A percentile compares a stretch with the other conserved stretches of the same genome.
Conservation (phyloP, 2,113 vertebrate species). For the Eulemur macaco region DNA sequence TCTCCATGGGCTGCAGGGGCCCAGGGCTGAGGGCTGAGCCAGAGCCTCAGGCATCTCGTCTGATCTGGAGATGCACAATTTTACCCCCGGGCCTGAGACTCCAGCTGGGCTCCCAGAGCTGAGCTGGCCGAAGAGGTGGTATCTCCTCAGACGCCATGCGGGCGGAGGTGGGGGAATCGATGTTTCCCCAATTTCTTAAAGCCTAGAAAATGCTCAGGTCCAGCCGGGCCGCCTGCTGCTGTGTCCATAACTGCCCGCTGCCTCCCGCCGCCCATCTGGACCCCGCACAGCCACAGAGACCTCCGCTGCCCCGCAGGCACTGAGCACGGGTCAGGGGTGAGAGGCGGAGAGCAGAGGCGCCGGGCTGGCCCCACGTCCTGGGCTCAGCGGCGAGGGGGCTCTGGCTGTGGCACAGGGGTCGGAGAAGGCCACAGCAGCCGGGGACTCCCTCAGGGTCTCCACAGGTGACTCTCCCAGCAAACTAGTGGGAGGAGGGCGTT, state of each 20-base stretch:
- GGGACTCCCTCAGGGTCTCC: neutral
- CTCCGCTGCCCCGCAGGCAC: neutral
- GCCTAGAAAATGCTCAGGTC: neutral
- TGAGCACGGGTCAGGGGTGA: rapidly evolving
- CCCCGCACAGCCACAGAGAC: rapidly evolving
- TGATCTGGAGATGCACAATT: neutral
- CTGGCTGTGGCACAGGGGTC: rapidly evolving
- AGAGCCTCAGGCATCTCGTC: rapidly evolving
- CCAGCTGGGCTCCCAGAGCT: neutral
- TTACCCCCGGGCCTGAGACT: neutral
- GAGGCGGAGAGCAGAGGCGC: neutral
- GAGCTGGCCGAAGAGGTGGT: neutral
- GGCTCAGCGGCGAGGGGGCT: neutral
- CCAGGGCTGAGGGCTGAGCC: neutral
- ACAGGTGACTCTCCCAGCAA: neutral
- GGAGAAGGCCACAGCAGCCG: neutral
- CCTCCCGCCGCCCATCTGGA: neutral
- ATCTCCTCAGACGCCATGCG: neutral
- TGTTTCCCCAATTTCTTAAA: neutral
- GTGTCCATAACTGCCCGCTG: rapidly evolving
- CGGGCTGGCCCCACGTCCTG: rapidly evolving
- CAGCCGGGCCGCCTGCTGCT: rapidly evolving
- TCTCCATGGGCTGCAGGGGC: no score
- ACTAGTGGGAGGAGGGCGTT: rapidly evolving
- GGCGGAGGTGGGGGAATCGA: neutral